Evolutionary conservation across 2,113 vertebrate genomes (phyloP).

Genomic region (Pithys albifrons): DNA sequence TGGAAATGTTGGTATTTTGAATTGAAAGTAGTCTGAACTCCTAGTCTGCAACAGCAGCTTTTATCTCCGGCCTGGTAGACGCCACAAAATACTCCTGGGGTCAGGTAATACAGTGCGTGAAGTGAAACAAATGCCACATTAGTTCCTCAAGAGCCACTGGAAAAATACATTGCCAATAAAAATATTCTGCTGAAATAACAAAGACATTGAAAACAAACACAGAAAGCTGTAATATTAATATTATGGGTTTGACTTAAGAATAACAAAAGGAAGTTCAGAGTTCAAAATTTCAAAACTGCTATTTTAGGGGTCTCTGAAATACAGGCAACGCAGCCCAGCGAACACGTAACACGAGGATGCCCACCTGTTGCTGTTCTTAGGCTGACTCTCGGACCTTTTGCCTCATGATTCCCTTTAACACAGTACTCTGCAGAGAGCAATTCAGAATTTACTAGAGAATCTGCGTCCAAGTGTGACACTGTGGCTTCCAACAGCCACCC

Average conservation of each 20-base stretch:
- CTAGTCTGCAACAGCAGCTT: neutral
- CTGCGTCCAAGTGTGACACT: neutral
- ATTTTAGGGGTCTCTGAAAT: neutral
- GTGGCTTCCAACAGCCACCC: neutral
- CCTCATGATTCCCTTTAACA: neutral
- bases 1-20: neutral
- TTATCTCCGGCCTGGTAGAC: constrained; percentile 12
- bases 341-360: fast-evolving
- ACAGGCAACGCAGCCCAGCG: neutral
- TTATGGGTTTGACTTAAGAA: constrained; percentile 43
- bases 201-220: constrained; percentile 48
- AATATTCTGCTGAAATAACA: constrained; percentile 61
- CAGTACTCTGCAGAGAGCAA: neutral
- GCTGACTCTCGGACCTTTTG: neutral
- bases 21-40: neutral
- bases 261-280: constrained; percentile 60
- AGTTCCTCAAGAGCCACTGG: constrained; percentile 39
- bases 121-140: constrained; percentile 39
- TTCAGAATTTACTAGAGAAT: neutral
- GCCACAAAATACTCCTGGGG: constrained; percentile 12
- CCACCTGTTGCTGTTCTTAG: neutral
- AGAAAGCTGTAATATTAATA: constrained; percentile 38
- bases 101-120: constrained; percentile 10
- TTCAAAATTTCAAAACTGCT: constrained; percentile 20
- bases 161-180: constrained; percentile 44